phyloP scores from a whole-genome alignment of 2,113 vertebrate species.

The Lophius piscatorius region DNA sequence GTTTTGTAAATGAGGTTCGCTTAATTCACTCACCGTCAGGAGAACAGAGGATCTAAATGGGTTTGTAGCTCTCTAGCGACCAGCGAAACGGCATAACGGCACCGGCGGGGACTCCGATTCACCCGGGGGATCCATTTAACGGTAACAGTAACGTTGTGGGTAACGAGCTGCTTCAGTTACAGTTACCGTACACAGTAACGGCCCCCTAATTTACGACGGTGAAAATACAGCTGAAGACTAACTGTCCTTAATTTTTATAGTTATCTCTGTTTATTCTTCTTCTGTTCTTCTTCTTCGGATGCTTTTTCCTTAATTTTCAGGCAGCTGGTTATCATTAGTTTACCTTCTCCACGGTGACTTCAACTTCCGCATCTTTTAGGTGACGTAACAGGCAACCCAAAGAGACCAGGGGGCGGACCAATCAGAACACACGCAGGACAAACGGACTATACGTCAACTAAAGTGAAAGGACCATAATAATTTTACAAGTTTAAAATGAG shows the following conservation, averaged over 20 bases:
- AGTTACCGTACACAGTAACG: conserved; percentile 7
- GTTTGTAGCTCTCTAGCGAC: conserved; percentile 1
- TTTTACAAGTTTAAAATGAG: no score
- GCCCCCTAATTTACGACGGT: conserved; percentile 7
- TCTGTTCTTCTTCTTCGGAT: neutral
- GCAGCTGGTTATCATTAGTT: conserved; percentile 52
- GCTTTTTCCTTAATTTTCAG: neutral
- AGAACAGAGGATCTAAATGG: neutral
- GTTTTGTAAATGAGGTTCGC: conserved; percentile 9
- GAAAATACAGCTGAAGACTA: neutral
- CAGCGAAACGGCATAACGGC: neutral
- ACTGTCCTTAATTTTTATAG: neutral
- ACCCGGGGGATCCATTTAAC: conserved; percentile 31
- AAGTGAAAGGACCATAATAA: no score
- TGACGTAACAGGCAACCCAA: conserved; percentile 45
- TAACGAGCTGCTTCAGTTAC: neutral
- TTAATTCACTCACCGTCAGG: conserved; percentile 8
- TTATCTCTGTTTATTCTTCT: neutral
- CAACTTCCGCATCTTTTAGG: conserved; percentile 58
- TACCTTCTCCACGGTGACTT: conserved; percentile 71
- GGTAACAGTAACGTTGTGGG: conserved; percentile 9
- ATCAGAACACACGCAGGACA: neutral
- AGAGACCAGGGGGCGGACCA: neutral
- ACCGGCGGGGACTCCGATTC: neutral
- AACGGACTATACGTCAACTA: no score